Evolutionary conservation across 2,113 vertebrate species (phyloP).

Genomic region (Labeo catla): DNA sequence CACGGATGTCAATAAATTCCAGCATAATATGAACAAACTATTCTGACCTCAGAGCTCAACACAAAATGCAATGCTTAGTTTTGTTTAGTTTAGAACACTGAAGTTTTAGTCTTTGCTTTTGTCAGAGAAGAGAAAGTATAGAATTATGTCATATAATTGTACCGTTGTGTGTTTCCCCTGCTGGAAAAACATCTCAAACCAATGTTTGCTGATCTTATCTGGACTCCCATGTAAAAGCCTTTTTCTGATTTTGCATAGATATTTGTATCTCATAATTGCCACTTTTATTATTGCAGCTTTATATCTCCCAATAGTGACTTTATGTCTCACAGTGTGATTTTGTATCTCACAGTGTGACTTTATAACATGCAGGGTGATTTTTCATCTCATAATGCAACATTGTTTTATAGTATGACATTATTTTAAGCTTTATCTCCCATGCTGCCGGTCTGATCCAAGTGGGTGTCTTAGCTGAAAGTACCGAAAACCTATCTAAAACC

Average conservation of each 20-base stretch:
- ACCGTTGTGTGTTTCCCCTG: neutral
- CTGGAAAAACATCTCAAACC: neutral
- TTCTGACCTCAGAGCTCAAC: constrained; percentile 17
- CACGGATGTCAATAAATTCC: neutral
- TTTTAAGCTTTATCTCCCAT: neutral
- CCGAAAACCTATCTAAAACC: neutral
- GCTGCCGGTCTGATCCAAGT: neutral
- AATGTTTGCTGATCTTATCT: neutral
- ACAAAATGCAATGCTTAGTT: neutral
- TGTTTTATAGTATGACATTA: neutral
- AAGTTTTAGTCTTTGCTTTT: neutral
- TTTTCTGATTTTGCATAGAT: neutral
- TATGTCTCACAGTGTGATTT: neutral
- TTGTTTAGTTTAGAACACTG: neutral
- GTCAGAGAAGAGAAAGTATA: neutral
- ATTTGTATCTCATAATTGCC: neutral
- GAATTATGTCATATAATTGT: constrained; percentile 2
- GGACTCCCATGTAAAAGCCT: neutral
- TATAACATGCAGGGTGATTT: neutral
- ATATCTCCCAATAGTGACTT: neutral
- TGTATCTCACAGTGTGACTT: neutral
- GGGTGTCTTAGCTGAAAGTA: neutral
- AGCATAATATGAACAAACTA: neutral
- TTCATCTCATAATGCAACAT: neutral
- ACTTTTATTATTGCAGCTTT: neutral